These are phyloP conservation scores for Menidia menidia DNA, from an alignment of 2,797 vertebrate species.

Conservation along the genomic window DNA sequence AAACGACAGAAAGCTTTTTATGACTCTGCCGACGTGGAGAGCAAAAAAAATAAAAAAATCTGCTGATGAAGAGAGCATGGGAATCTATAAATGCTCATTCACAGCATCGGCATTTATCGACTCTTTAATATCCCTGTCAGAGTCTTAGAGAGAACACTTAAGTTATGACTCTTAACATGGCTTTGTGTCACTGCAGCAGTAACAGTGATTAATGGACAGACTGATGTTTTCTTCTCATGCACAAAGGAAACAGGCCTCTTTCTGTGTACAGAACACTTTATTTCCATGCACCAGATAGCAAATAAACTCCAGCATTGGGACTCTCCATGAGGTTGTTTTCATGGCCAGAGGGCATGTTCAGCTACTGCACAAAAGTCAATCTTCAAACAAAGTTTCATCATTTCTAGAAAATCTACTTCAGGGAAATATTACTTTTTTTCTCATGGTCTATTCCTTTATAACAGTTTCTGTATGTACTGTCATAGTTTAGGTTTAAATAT, in stretches of 20 bases:
- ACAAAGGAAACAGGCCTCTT: slow-evolving; percentile 21
- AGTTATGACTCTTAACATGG: neutral
- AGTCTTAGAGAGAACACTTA: neutral
- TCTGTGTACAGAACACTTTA: slow-evolving; percentile 30
- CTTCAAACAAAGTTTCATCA: no score
- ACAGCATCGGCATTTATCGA: neutral
- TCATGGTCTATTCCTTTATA: no score
- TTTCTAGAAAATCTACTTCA: no score
- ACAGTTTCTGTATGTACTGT: no score
- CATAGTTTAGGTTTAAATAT: no score
- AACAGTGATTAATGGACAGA: neutral
- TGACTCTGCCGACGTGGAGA: slow-evolving; percentile 5
- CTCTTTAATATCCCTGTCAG: neutral
- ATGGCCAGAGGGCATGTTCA: neutral
- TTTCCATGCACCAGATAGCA: slow-evolving; percentile 18
- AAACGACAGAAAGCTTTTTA: neutral
- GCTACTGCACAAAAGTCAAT: neutral
- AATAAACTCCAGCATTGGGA: slow-evolving; percentile 3
- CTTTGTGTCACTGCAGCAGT: neutral
- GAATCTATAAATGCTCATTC: slow-evolving; percentile 2
- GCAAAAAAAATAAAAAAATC: slow-evolving; percentile 4
- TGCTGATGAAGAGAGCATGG: neutral
- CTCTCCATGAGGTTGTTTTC: neutral
- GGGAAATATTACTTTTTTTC: no score
- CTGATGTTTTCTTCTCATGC: slow-evolving; percentile 5